phyloP scores from a whole-genome alignment of 2,888 invertebrate genomes.

The Cepaea hortensis region DNA sequence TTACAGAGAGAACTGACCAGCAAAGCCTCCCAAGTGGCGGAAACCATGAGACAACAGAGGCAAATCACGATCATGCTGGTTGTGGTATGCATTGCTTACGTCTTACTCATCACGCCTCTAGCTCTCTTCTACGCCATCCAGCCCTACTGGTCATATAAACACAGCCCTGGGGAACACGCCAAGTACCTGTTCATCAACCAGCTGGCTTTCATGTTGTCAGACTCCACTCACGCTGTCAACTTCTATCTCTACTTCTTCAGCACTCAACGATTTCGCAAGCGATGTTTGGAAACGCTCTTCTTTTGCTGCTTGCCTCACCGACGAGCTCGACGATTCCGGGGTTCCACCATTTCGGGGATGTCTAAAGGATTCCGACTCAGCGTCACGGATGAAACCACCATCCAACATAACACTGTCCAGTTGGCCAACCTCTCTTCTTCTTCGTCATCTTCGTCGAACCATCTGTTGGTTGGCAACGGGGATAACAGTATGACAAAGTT shows the following conservation, averaged over 20 bases:
- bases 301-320: constrained; percentile 42
- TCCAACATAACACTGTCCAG: constrained; percentile 15
- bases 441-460: constrained; percentile 26
- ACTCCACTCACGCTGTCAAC: constrained; percentile 53
- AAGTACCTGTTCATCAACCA: constrained; percentile 56
- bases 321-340: constrained; percentile 39
- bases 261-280: constrained; percentile 50
- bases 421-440: constrained; percentile 29
- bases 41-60: constrained; percentile 60
- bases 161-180: constrained; percentile 53
- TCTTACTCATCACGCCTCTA: constrained; percentile 63
- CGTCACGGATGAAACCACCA: constrained; percentile 48
- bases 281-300: constrained; percentile 52
- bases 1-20: constrained; percentile 43
- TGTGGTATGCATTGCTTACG: constrained; percentile 62
- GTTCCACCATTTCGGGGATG: constrained; percentile 47
- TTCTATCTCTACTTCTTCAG: constrained; percentile 54
- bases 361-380: constrained; percentile 51
- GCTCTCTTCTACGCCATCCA: constrained; percentile 63
- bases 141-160: constrained; percentile 58
- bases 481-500: background rate
- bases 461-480: constrained; percentile 16
- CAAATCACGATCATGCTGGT: constrained; percentile 68
- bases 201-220: constrained; percentile 46
- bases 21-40: constrained; percentile 54